Percentiles rank a stretch among this genome's conserved stretches.
phyloP scores from a whole-genome alignment of 2,888 invertebrate genomes.

The Aphodius sticticus region DNA sequence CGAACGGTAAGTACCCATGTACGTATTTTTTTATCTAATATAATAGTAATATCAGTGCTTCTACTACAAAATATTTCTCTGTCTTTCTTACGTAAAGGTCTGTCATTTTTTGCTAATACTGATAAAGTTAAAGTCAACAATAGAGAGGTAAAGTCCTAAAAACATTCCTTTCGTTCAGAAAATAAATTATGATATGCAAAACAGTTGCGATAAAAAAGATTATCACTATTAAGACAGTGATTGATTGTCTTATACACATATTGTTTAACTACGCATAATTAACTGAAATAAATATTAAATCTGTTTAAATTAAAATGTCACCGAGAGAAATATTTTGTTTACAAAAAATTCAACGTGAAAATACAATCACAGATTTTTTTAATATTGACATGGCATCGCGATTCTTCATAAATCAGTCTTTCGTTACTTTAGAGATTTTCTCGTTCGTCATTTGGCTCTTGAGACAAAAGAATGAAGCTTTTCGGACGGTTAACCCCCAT shows the following conservation, averaged over 20 bases:
- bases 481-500: slow-evolving; percentile 34
- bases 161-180: not conserved
- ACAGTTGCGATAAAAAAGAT: not conserved
- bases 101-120: not conserved
- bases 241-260: not conserved
- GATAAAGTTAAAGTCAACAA: not conserved
- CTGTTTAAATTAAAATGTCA: not conserved
- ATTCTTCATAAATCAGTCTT: not conserved
- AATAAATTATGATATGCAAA: not conserved
- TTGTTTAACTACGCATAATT: no score
- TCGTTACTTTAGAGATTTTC: slow-evolving; percentile 9
- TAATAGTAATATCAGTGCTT: not conserved
- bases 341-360: not conserved
- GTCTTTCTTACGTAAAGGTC: not conserved
- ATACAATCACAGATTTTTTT: not conserved
- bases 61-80: not conserved
- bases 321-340: not conserved
- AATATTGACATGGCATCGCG: not conserved
- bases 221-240: not conserved
- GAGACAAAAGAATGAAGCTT: slow-evolving; percentile 28
- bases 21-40: not conserved
- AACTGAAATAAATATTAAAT: not conserved
- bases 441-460: slow-evolving; percentile 6
- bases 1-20: not conserved
- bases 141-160: not conserved